Conservation (phyloP, 2,113 vertebrate genomes). For the Tympanuchus pallidicinctus region DNA sequence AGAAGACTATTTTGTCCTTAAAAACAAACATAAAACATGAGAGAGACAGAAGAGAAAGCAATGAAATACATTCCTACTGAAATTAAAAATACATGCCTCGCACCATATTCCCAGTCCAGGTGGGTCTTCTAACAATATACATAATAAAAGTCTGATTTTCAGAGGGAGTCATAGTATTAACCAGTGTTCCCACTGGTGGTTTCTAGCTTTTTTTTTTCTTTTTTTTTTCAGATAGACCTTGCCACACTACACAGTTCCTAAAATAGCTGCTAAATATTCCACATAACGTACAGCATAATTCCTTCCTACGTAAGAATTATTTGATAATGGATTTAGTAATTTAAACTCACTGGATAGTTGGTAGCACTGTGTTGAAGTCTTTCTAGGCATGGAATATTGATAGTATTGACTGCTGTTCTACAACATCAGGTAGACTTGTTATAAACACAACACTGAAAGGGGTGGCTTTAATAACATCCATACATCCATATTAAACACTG, state of each 20-base stretch:
- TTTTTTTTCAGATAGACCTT: neutral
- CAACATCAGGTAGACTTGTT: conserved; percentile 22
- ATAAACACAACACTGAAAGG: conserved; percentile 38
- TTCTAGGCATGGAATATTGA: conserved; percentile 1
- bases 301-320: neutral
- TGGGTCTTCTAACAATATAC: conserved; percentile 5
- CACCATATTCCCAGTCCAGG: neutral
- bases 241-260: neutral
- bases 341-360: conserved; percentile 5
- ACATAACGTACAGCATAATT: neutral
- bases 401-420: conserved; percentile 7
- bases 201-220: neutral
- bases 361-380: neutral
- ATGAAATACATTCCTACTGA: conserved; percentile 54
- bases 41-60: conserved; percentile 31
- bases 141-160: neutral
- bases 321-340: conserved; percentile 13
- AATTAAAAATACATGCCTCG: conserved; percentile 20
- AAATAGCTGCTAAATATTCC: neutral
- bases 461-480: conserved; percentile 32
- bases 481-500: conserved; percentile 14
- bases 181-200: neutral
- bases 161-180: neutral
- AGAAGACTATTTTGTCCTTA: conserved; percentile 58
- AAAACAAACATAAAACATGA: conserved; percentile 77